Percentiles rank a stretch among this genome's conserved stretches.
These are phyloP conservation scores for Sibirionetta formosa DNA, from an alignment of 2,797 vertebrate genomes.

Conservation along the genomic window DNA sequence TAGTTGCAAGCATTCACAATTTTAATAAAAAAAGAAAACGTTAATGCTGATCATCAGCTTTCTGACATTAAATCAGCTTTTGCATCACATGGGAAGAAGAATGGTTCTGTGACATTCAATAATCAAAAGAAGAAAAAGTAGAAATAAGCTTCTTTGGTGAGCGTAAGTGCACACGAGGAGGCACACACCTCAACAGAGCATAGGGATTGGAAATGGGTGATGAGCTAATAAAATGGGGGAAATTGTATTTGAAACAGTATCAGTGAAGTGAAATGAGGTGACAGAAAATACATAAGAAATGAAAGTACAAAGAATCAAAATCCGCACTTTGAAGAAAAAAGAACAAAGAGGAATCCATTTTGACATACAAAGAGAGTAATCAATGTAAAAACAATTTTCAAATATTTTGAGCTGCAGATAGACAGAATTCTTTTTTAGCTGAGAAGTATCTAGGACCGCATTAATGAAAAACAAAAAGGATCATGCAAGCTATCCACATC, in stretches of 20 bases:
- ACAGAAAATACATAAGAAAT: background rate
- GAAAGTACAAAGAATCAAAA: background rate
- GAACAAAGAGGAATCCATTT: background rate
- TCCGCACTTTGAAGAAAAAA: background rate
- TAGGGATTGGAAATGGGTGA: background rate
- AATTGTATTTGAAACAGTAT: background rate
- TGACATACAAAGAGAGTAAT: background rate
- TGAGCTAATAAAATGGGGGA: background rate
- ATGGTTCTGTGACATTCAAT: background rate
- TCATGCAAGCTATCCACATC: background rate
- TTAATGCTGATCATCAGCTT: background rate
- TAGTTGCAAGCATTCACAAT: background rate
- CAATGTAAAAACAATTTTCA: background rate
- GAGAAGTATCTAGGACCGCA: background rate
- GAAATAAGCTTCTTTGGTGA: background rate
- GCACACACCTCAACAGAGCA: background rate
- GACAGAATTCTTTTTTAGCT: background rate
- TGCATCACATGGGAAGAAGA: slow-evolving; percentile 4
- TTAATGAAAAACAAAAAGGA: background rate
- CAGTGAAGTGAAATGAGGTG: background rate
- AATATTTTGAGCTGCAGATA: background rate
- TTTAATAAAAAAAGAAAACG: slow-evolving; percentile 6
- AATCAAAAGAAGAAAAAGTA: background rate
- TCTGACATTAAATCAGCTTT: background rate
- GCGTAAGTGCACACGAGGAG: background rate